These are phyloP conservation scores for Pollenia labialis DNA, from an alignment of 2,888 invertebrate species.

Conservation along the genomic window DNA sequence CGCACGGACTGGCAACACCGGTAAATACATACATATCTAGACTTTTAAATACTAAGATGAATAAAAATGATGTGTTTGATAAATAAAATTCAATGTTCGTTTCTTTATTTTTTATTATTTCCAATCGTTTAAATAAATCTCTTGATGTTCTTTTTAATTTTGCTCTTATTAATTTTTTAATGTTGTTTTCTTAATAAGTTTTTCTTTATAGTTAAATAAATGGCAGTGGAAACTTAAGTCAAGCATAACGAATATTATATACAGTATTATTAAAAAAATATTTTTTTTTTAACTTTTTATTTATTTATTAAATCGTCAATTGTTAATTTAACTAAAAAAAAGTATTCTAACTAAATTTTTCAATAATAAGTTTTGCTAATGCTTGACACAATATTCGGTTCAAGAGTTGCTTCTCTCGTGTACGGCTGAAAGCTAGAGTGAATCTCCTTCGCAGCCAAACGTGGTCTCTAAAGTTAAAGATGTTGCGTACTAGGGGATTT, in stretches of 20 bases:
- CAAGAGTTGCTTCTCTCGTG: no score
- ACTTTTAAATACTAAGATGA: constrained; percentile 26
- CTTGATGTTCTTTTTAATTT: constrained; percentile 36
- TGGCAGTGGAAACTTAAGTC: background rate
- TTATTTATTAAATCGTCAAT: no score
- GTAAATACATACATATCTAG: background rate
- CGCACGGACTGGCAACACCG: no score
- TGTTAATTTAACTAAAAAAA: no score
- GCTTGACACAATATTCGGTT: no score
- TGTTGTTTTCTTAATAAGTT: constrained; percentile 12
- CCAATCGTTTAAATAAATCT: constrained; percentile 38
- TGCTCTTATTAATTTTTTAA: background rate
- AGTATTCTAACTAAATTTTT: no score
- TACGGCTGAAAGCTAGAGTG: no score
- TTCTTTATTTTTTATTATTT: constrained; percentile 35
- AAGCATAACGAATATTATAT: constrained; percentile 11
- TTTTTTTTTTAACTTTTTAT: background rate
- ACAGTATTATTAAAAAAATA: background rate
- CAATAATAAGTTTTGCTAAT: no score
- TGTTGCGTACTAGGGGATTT: no score
- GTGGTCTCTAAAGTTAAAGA: no score
- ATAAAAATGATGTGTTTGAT: constrained; percentile 49
- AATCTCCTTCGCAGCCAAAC: no score
- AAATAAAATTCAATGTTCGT: constrained; percentile 41
- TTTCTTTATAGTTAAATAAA: constrained; percentile 1